Percentiles rank a stretch among this genome's conserved stretches.
Evolutionary conservation across 23 tunicate species (phyloP).

Genomic region (Styela plicata): DNA sequence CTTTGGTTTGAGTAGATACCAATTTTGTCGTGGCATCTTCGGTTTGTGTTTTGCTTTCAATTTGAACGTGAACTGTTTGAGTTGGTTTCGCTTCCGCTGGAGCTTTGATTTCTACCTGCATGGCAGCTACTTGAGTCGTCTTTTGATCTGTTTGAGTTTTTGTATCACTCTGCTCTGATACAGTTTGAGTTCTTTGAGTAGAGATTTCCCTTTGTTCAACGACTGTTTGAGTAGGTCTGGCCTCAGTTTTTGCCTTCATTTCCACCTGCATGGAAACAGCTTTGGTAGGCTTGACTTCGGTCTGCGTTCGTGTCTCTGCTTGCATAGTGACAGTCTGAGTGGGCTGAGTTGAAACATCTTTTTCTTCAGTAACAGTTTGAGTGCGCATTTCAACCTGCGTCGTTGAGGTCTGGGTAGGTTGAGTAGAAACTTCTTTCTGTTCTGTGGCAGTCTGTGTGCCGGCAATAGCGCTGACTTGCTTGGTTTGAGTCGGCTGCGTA

Average conservation of each 20-base stretch:
- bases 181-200: not conserved
- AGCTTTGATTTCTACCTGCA: not conserved
- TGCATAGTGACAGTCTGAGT: constrained; percentile 7
- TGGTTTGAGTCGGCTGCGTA: not conserved
- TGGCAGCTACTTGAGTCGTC: not conserved
- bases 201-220: not conserved
- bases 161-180: not conserved
- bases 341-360: not conserved
- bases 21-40: not conserved
- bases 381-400: not conserved
- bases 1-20: not conserved
- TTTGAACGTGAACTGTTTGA: not conserved
- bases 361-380: not conserved
- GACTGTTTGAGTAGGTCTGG: not conserved
- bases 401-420: not conserved
- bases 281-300: not conserved
- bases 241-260: not conserved
- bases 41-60: not conserved
- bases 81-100: not conserved
- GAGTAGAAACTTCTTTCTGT: not conserved
- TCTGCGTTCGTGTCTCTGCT: not conserved
- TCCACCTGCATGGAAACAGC: not conserved
- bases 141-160: not conserved
- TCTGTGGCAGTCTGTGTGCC: constrained; percentile 3
- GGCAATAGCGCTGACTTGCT: not conserved